phyloP scores from a whole-genome alignment of 2,113 vertebrate genomes.

The Cyrtonyx montezumae region DNA sequence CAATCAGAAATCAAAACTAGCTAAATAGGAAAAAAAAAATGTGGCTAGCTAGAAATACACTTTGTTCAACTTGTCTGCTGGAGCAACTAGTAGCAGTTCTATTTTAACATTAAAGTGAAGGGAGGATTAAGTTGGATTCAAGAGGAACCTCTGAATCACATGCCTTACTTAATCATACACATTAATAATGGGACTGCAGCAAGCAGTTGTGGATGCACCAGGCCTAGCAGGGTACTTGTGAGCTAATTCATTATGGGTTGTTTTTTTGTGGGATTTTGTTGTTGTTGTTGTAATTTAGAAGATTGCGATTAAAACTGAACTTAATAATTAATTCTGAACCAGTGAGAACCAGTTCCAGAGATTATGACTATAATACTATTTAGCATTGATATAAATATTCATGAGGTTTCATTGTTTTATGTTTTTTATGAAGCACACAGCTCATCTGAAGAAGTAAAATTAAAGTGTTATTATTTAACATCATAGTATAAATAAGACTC shows the following conservation, averaged over 20 bases:
- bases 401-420: slow-evolving; percentile 83
- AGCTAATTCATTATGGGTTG: slow-evolving; percentile 74
- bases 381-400: slow-evolving; percentile 86
- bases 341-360: slow-evolving; percentile 83
- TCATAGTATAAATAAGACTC: slow-evolving; percentile 76
- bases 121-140: slow-evolving; percentile 47
- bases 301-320: slow-evolving; percentile 85
- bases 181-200: slow-evolving; percentile 69
- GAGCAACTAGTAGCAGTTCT: background rate
- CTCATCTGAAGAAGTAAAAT: slow-evolving; percentile 82
- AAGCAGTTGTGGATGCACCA: slow-evolving; percentile 55
- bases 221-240: slow-evolving; percentile 71
- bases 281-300: too few relatives aligned
- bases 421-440: slow-evolving; percentile 74
- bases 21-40: background rate
- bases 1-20: background rate
- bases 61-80: background rate
- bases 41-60: background rate
- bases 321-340: slow-evolving; percentile 87
- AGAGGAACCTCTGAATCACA: slow-evolving; percentile 56
- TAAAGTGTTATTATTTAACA: slow-evolving; percentile 81
- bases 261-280: too few relatives aligned
- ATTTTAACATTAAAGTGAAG: background rate
- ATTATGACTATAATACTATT: slow-evolving; percentile 82
- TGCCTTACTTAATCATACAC: slow-evolving; percentile 61